phyloP scores from a whole-genome alignment of 1,140 invertebrate genomes.

The Drosophila punjabiensis region DNA sequence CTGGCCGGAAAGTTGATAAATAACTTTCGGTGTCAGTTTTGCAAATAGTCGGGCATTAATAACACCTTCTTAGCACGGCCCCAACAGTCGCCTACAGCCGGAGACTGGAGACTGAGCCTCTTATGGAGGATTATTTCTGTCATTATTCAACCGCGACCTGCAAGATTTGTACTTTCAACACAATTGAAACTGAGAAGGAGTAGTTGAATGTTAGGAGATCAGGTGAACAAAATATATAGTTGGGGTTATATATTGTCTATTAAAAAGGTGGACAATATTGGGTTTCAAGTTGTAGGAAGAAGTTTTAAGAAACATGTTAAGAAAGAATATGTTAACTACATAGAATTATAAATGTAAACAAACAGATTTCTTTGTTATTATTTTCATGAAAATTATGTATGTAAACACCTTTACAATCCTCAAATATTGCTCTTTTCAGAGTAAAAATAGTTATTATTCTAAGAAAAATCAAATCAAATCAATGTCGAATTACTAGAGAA shows the following conservation, averaged over 20 bases:
- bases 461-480: not conserved
- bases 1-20: constrained; percentile 65
- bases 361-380: too few species aligned
- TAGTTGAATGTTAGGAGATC: constrained; percentile 16
- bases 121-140: constrained; percentile 41
- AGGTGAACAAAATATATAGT: constrained; percentile 14
- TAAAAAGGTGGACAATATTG: not conserved
- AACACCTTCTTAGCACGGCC: constrained; percentile 64
- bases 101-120: constrained; percentile 22
- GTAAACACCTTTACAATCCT: not conserved
- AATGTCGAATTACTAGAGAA: not conserved
- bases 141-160: constrained; percentile 26
- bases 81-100: constrained; percentile 20
- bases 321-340: too few species aligned
- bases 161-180: constrained; percentile 25
- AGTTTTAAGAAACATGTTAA: not conserved
- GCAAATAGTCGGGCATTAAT: constrained; percentile 72
- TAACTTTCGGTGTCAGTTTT: constrained; percentile 70
- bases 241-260: not conserved
- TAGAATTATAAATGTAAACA: not conserved
- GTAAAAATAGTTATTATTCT: not conserved
- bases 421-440: not conserved
- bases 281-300: not conserved
- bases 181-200: constrained; percentile 36
- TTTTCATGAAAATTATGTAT: not conserved